phyloP scores from a whole-genome alignment of 2,797 vertebrate genomes.

The Psittacula echo region DNA sequence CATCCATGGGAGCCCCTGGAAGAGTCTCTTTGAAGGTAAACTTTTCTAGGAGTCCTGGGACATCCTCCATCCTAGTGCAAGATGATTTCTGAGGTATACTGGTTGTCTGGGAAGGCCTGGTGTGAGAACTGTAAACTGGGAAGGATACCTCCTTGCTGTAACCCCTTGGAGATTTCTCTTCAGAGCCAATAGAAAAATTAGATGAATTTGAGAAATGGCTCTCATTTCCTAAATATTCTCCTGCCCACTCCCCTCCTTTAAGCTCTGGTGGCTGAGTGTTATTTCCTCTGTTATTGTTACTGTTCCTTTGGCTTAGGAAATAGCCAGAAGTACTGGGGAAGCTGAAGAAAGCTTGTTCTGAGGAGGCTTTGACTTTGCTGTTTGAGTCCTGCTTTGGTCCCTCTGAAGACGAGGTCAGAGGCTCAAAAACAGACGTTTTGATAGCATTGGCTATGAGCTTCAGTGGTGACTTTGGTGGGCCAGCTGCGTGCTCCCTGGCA shows the following conservation, averaged over 20 bases:
- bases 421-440: constrained; percentile 71
- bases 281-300: constrained; percentile 24
- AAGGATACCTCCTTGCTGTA: neutral
- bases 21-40: constrained; percentile 75
- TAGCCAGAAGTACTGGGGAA: neutral
- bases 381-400: constrained; percentile 40
- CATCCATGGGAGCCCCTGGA: neutral
- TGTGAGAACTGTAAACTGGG: constrained; percentile 33
- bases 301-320: constrained; percentile 54
- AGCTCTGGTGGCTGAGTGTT: neutral
- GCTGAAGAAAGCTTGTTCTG: constrained; percentile 31
- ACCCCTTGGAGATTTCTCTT: neutral
- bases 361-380: constrained; percentile 31
- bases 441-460: constrained; percentile 72
- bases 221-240: neutral
- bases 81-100: neutral
- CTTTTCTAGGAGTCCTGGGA: constrained; percentile 79
- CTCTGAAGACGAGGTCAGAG: constrained; percentile 44
- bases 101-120: neutral
- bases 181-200: neutral
- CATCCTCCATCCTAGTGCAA: constrained; percentile 69
- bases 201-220: neutral
- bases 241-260: neutral
- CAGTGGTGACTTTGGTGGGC: constrained; percentile 72
- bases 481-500: neutral